These are phyloP conservation scores for Montipora sp. DNA, from an alignment of 64 coral and sea anemone genomes.

Conservation along the genomic window DNA sequence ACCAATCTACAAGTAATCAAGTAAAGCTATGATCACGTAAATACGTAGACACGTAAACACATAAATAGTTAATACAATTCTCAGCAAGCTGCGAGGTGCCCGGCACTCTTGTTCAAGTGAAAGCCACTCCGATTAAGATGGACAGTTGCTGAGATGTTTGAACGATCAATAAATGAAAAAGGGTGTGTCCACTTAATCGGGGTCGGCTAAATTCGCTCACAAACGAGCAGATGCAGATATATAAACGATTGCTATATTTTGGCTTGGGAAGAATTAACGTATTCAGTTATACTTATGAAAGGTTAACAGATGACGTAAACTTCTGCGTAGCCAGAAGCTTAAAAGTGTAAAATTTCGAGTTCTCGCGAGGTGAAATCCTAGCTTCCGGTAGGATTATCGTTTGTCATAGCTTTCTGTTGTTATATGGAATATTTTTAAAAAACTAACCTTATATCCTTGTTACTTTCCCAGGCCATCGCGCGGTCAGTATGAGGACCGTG, in stretches of 20 bases:
- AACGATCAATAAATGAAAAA: not conserved
- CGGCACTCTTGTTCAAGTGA: too few relatives aligned
- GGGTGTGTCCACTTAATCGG: not conserved
- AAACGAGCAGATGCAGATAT: not conserved
- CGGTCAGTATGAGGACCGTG: too few relatives aligned
- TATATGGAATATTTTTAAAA: not conserved
- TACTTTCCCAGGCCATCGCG: too few relatives aligned
- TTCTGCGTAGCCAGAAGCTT: not conserved
- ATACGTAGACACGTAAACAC: too few relatives aligned
- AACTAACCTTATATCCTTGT: too few relatives aligned
- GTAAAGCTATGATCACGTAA: too few relatives aligned
- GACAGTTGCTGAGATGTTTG: too few relatives aligned
- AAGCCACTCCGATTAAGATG: too few relatives aligned
- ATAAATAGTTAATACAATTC: too few relatives aligned
- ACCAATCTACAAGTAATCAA: too few relatives aligned
- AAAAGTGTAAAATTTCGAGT: not conserved
- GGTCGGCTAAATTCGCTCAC: not conserved
- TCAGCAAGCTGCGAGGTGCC: too few relatives aligned
- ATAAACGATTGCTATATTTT: not conserved
- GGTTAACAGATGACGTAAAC: not conserved
- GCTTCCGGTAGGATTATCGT: not conserved
- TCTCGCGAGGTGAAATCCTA: not conserved
- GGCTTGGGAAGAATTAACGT: not conserved
- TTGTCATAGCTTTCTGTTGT: not conserved
- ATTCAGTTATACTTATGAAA: not conserved